Base-by-base conservation (phyloP, 2,797 vertebrate species). In the Octomys mimax region DNA sequence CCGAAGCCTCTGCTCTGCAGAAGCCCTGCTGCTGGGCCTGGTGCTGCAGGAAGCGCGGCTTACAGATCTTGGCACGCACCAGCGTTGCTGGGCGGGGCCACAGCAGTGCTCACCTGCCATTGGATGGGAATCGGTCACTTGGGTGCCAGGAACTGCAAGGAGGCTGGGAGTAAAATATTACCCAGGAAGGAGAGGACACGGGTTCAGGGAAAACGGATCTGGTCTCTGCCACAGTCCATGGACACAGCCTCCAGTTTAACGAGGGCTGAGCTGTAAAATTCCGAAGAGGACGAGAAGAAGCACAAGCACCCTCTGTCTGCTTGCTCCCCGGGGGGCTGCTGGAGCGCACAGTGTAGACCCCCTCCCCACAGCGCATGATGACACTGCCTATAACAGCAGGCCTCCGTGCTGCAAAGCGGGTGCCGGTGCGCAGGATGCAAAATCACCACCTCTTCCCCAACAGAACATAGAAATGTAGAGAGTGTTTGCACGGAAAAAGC, bases 1-100 rank as follows among this genome's bases (percentile, higher is more conserved):
- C 42, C 10, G 7, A 12, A 22, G 16, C 11, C n/a, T 28, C 46
- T 49, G 28, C 24, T 33, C n/a, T 31, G 28, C 33, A 6, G 39
- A 3, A 31, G 18, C 24, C 52, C 2, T 6, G 3, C 42, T 26
- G 54, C 14, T 36, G 68, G 4, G 46, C 3, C 1, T 1, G 0
- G 7, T n/a, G 39, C 80, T 4, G 0, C 0, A 28, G 0, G 0
- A 36, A 75, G 13, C 11, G 0, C 52, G 0, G 3, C 6, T 2
- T 9, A 2, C 28, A 26, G 61, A 77, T 39, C 59, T 49, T 36
- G 1, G 49, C 42, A 28, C 10, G n/a, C 21, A 13, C 1, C 1
- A 1, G 6, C 21, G 46, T 2, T 16, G 14, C 46, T 64, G 26
- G 36, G 57, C n/a, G 13, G 59, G 24, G 16, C 61, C 28, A 11